A percentile compares a stretch with the other conserved stretches of the same genome.
Conservation (phyloP, 2,113 vertebrate genomes). For the Antechinus stuartii region DNA sequence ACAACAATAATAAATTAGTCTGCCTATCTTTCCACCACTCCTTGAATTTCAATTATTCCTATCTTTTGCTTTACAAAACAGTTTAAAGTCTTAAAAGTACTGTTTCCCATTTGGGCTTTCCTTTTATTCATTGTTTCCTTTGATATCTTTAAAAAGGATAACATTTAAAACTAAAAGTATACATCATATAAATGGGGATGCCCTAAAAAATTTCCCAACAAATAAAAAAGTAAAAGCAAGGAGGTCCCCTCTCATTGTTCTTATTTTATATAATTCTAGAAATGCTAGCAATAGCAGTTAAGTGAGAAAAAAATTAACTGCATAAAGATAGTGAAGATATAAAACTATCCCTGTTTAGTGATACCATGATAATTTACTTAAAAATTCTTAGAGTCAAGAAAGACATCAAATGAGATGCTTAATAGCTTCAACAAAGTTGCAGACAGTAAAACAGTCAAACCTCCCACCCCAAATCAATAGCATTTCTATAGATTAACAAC, state of each 20-base stretch:
- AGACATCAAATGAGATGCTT: neutral
- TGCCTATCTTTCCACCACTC: neutral
- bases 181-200: no score
- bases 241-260: neutral
- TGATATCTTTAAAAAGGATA: no score
- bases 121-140: no score
- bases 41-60: neutral
- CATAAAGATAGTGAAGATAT: neutral
- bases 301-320: neutral
- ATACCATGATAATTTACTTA: neutral
- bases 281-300: neutral
- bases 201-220: neutral
- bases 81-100: neutral
- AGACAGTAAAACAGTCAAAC: neutral
- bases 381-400: no score
- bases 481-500: neutral
- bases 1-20: neutral
- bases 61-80: neutral
- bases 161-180: no score
- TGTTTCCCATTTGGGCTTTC: no score
- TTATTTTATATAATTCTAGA: neutral
- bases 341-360: neutral
- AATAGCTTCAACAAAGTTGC: neutral
- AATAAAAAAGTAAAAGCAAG: neutral
- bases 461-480: neutral